Base-by-base conservation (phyloP, 2,888 invertebrate species). In the Caradrina clavipalpis region DNA sequence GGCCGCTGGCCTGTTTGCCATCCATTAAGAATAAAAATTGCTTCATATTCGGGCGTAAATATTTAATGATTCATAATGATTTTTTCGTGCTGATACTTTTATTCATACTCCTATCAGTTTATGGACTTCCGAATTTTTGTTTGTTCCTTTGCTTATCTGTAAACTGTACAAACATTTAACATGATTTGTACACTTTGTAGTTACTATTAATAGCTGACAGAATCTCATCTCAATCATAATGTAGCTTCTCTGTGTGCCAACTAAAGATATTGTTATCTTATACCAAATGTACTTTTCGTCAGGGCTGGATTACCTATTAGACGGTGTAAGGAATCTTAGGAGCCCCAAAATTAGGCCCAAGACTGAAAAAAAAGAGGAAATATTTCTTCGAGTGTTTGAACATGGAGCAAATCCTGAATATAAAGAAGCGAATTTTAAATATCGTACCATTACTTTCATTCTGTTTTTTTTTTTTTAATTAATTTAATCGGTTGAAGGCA, bases 41-140 rank as follows among this genome's bases (percentile, higher is more conserved):
- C 45, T 17, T 39, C 8, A 39, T 1, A 39, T 39, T 39, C 39
- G 39, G 17, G 0, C 3, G 10, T 1, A 19, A 2, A 39, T 53
- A 65, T 65, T n/a, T 22, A n/a, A 22, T 19, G 2, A 19, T 39
- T 8, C 0, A 10, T 13, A 19, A 51, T 22, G 13, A 11, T n/a
- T 47, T 13, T 69, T 69, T 31, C 10, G 17, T 4, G 8, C n/a
- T 22, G 31, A 49, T 42, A 35, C 42, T n/a, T 42, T 31, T n/a
- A 54, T 55, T 62, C 49, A 4, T 6, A 42, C 42, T 17, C 11
- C 8, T 60, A 74, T 73, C 74, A 57, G 50, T 50, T 22, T 21
- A 35, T 69, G 47, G 8, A 57, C 68, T 74, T 73, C 68, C 56
- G 47, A 73, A 45, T 45, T 45, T 4, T 17, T 45, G 45, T 45